These are phyloP conservation scores for Lepeophtheirus nordmannii DNA, from an alignment of 2,888 invertebrate species.

Conservation along the genomic window DNA sequence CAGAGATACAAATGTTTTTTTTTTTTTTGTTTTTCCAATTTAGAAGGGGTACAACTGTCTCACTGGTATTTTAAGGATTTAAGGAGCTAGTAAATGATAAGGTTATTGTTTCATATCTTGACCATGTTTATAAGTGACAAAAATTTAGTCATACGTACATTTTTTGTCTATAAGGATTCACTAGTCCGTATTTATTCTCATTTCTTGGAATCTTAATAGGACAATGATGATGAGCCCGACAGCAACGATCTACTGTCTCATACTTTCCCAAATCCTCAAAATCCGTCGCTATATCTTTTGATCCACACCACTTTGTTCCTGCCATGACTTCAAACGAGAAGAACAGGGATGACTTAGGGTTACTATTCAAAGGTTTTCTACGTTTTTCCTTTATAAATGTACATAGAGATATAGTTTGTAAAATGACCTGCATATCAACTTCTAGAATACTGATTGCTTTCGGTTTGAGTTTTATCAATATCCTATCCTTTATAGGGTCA, in stretches of 20 bases:
- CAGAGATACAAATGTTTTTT: no score
- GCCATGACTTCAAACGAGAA: constrained; percentile 34
- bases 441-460: not conserved
- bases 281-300: constrained; percentile 47
- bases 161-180: constrained; percentile 51
- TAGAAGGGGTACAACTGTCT: no score
- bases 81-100: no score
- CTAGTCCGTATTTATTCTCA: constrained; percentile 47
- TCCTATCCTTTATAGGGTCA: not conserved
- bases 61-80: no score
- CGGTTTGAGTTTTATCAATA: not conserved
- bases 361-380: no score
- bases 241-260: constrained; percentile 50
- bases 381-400: no score
- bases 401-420: not conserved
- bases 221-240: constrained; percentile 56
- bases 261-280: constrained; percentile 50
- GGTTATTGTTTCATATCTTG: no score
- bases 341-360: not conserved
- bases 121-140: no score
- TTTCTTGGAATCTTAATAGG: constrained; percentile 45
- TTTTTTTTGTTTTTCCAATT: no score
- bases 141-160: constrained; percentile 32
- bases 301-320: constrained; percentile 65
- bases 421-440: not conserved